Evolutionary conservation across 92 coral and sea anemone genomes (phyloP).

Genomic region (Palythoa heliodiscus): DNA sequence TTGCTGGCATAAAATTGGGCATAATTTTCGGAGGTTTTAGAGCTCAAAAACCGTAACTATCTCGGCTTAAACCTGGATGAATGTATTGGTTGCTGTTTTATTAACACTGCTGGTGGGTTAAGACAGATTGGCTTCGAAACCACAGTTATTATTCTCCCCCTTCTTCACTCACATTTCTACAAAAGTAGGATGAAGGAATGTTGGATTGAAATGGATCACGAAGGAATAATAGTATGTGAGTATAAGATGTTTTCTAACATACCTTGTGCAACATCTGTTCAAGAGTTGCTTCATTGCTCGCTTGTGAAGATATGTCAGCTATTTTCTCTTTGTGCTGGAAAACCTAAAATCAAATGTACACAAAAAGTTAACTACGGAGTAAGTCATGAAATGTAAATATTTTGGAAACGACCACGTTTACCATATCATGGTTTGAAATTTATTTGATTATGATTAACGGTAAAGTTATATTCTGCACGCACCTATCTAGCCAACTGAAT

Average conservation of each 20-base stretch:
- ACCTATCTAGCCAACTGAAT: no score
- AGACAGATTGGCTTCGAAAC: neutral
- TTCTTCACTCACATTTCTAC: neutral
- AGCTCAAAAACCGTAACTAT: neutral
- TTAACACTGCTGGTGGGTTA: neutral
- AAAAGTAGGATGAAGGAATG: neutral
- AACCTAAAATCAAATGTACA: constrained; percentile 58
- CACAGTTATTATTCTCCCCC: neutral
- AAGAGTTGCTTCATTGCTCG: constrained; percentile 90
- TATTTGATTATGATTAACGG: no score
- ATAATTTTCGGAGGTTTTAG: neutral
- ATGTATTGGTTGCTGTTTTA: neutral
- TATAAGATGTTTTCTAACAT: neutral
- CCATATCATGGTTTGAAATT: neutral
- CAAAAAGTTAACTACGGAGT: no score
- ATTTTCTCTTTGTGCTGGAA: constrained; percentile 91
- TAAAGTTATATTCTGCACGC: no score
- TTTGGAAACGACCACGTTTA: neutral
- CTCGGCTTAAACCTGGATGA: no score
- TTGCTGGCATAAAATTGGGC: no score
- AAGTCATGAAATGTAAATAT: neutral
- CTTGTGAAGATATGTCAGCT: constrained; percentile 90
- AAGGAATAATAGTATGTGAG: neutral
- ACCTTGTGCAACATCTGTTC: constrained; percentile 97
- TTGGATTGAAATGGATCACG: neutral